Conservation (phyloP, 1,140 invertebrate genomes). For the Philotrypesis tridentata region DNA sequence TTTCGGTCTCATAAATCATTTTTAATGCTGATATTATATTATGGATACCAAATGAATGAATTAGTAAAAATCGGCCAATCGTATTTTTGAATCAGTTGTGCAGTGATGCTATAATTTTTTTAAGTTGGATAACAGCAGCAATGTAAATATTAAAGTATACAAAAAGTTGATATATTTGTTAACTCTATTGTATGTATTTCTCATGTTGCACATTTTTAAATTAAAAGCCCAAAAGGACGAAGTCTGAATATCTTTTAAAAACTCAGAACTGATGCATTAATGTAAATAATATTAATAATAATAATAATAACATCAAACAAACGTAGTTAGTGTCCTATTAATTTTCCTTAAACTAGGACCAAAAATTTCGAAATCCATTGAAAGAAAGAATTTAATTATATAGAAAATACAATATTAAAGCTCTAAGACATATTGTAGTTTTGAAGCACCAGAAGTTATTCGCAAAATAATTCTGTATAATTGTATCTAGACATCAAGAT, state of each 20-base stretch:
- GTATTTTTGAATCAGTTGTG: slow-evolving; percentile 26
- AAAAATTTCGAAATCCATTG: slow-evolving; percentile 26
- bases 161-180: slow-evolving; percentile 48
- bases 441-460: neutral
- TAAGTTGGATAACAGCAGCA: slow-evolving; percentile 40
- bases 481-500: slow-evolving; percentile 38
- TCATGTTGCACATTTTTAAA: slow-evolving; percentile 47
- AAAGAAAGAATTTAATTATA: neutral
- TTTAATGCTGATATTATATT: slow-evolving; percentile 26
- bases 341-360: slow-evolving; percentile 33
- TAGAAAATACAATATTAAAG: slow-evolving; percentile 24
- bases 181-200: slow-evolving; percentile 48
- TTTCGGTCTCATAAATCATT: slow-evolving; percentile 35
- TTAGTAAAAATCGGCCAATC: slow-evolving; percentile 22
- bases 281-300: slow-evolving; percentile 37
- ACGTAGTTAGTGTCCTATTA: slow-evolving; percentile 25
- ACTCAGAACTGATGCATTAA: slow-evolving; percentile 42
- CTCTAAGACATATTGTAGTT: slow-evolving; percentile 18
- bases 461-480: slow-evolving; percentile 2
- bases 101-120: slow-evolving; percentile 43
- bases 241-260: slow-evolving; percentile 44
- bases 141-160: slow-evolving; percentile 50
- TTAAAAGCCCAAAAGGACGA: slow-evolving; percentile 34
- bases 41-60: slow-evolving; percentile 10
- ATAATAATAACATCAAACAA: slow-evolving; percentile 8